These are phyloP conservation scores for Panonychus citri DNA, from an alignment of 1,140 invertebrate species.

Conservation along the genomic window DNA sequence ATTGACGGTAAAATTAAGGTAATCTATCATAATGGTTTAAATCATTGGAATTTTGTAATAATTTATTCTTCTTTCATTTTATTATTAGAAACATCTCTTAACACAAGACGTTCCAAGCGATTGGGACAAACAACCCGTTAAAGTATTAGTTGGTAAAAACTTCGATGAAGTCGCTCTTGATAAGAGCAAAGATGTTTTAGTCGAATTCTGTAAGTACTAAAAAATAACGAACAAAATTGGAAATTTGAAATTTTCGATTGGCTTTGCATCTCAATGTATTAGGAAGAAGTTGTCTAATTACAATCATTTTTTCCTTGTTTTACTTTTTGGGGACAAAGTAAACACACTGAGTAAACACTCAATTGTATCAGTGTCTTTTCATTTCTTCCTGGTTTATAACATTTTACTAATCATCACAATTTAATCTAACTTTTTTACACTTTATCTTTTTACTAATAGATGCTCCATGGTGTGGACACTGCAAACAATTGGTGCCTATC, in stretches of 20 bases:
- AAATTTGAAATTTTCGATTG: no score
- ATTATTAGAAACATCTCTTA: slow-evolving; percentile 59
- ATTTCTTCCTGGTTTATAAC: neutral
- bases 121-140: slow-evolving; percentile 88
- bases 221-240: no score
- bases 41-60: slow-evolving; percentile 18
- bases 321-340: neutral
- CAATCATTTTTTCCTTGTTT: neutral
- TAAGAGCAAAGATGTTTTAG: slow-evolving; percentile 70
- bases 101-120: slow-evolving; percentile 83
- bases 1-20: slow-evolving; percentile 66
- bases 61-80: neutral
- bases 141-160: slow-evolving; percentile 78
- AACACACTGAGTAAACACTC: no score
- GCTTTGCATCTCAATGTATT: no score
- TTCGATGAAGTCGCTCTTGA: slow-evolving; percentile 82
- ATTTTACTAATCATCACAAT: neutral
- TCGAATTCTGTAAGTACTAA: slow-evolving; percentile 70
- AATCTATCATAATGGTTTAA: neutral
- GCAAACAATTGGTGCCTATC: slow-evolving; percentile 85
- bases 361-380: neutral
- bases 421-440: no score
- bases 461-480: slow-evolving; percentile 86
- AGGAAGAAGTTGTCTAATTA: no score
- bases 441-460: slow-evolving; percentile 23